Percentiles rank a stretch among this genome's conserved stretches.
These are phyloP conservation scores for Galeruca laticollis DNA, from an alignment of 2,888 invertebrate species.

Conservation along the genomic window DNA sequence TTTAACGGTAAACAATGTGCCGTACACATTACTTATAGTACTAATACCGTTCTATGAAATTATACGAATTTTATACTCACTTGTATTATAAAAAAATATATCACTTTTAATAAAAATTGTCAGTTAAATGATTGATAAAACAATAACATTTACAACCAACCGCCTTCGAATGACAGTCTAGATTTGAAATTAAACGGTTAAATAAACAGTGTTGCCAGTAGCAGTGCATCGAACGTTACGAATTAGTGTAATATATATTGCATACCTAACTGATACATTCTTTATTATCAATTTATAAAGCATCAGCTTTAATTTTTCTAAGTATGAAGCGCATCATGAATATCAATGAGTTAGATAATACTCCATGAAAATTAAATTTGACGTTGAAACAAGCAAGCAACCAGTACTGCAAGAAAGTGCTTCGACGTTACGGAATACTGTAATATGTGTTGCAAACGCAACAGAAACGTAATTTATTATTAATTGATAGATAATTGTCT, in stretches of 20 bases:
- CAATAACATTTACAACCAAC: slow-evolving; percentile 11
- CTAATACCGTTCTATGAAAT: not conserved
- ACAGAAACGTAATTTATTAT: too few species aligned
- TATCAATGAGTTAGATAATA: too few species aligned
- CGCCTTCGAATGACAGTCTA: slow-evolving; percentile 8
- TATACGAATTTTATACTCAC: not conserved
- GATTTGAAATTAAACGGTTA: slow-evolving; percentile 11
- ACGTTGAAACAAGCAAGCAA: too few species aligned
- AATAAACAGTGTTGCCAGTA: not conserved
- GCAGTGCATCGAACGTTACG: not conserved
- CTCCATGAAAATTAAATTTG: too few species aligned
- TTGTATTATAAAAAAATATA: slow-evolving; percentile 2
- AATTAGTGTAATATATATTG: not conserved
- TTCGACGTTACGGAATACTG: not conserved
- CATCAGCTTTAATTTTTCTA: too few species aligned
- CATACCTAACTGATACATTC: not conserved
- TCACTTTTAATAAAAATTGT: slow-evolving; percentile 22
- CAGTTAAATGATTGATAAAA: slow-evolving; percentile 19
- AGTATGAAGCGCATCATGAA: too few species aligned
- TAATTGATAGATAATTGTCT: too few species aligned
- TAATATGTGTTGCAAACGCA: not conserved
- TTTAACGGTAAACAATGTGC: not conserved
- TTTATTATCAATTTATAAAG: too few species aligned
- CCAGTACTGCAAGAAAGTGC: not conserved
- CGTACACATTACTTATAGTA: not conserved